phyloP scores from a whole-genome alignment of 2,888 invertebrate species.

The Drosophila percnosoma region DNA sequence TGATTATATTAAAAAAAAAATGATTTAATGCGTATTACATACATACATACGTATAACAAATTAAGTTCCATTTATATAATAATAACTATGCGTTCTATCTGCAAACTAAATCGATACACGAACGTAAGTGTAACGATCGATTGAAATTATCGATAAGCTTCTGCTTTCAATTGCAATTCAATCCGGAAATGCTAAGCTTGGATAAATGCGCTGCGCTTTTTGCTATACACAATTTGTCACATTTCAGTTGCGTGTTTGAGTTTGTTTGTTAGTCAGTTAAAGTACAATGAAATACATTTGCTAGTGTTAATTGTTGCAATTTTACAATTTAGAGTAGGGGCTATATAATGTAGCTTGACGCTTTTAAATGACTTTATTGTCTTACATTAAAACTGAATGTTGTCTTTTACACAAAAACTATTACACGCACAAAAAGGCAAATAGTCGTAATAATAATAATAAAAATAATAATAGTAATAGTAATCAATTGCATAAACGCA shows the following conservation, averaged over 20 bases:
- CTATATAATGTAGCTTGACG: slow-evolving; percentile 40
- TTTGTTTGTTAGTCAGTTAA: slow-evolving; percentile 16
- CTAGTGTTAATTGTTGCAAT: slow-evolving; percentile 51
- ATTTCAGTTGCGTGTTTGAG: slow-evolving; percentile 41
- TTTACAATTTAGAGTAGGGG: slow-evolving; percentile 41
- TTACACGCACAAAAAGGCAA: slow-evolving; percentile 46
- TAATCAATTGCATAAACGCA: slow-evolving; percentile 43
- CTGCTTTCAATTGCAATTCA: slow-evolving; percentile 8
- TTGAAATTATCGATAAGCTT: slow-evolving; percentile 26
- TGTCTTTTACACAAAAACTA: slow-evolving; percentile 57
- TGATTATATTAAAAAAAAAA: slow-evolving; percentile 30
- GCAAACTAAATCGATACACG: slow-evolving; percentile 22
- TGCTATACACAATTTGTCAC: slow-evolving; percentile 55
- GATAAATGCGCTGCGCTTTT: slow-evolving; percentile 54
- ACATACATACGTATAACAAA: slow-evolving; percentile 51
- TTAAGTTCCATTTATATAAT: slow-evolving; percentile 39
- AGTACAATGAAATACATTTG: slow-evolving; percentile 21
- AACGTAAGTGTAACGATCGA: slow-evolving; percentile 20
- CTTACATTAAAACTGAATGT: slow-evolving; percentile 60
- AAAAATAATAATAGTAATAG: slow-evolving; percentile 30
- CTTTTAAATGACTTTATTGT: slow-evolving; percentile 62
- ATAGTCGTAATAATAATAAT: slow-evolving; percentile 43
- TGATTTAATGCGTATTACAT: slow-evolving; percentile 40
- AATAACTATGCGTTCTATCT: slow-evolving; percentile 39
- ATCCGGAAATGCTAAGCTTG: slow-evolving; percentile 49